Percentiles rank a stretch among this genome's conserved stretches.
Conservation (phyloP, 1,140 invertebrate species). For the Popillia japonica region DNA sequence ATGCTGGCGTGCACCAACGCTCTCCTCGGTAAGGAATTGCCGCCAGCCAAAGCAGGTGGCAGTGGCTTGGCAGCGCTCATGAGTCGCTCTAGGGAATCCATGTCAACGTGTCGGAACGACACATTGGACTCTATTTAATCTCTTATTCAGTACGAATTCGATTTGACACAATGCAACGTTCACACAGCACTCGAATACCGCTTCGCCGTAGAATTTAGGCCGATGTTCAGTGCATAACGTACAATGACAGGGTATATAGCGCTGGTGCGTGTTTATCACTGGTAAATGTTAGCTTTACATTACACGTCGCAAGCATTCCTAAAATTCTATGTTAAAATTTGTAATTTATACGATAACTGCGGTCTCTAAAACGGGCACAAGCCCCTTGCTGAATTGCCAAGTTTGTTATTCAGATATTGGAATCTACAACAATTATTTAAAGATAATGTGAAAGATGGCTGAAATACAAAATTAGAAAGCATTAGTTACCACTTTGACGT, state of each 20-base stretch:
- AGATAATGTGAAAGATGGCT: not conserved
- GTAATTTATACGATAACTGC: not conserved
- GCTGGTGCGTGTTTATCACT: not conserved
- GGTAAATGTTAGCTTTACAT: not conserved
- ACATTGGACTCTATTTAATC: conserved; percentile 37
- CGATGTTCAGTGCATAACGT: not conserved
- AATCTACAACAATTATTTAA: not conserved
- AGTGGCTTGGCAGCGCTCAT: conserved; percentile 72
- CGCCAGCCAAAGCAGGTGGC: conserved; percentile 62
- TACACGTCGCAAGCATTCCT: not conserved
- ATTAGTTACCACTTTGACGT: not conserved
- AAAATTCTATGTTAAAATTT: not conserved
- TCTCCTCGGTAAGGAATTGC: conserved; percentile 65
- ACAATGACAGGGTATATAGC: not conserved
- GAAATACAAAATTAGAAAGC: not conserved
- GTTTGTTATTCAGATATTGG: no score
- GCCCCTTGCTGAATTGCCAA: no score
- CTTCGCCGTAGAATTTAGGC: conserved; percentile 2
- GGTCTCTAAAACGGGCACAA: no score
- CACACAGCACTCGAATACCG: not conserved
- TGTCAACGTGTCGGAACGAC: conserved; percentile 56
- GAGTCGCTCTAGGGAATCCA: conserved; percentile 80
- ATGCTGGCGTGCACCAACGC: conserved; percentile 79
- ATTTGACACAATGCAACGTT: conserved; percentile 13
- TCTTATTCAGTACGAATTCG: not conserved